Base-by-base conservation (phyloP, 2,888 invertebrate species). In the Eupithecia subumbrata region DNA sequence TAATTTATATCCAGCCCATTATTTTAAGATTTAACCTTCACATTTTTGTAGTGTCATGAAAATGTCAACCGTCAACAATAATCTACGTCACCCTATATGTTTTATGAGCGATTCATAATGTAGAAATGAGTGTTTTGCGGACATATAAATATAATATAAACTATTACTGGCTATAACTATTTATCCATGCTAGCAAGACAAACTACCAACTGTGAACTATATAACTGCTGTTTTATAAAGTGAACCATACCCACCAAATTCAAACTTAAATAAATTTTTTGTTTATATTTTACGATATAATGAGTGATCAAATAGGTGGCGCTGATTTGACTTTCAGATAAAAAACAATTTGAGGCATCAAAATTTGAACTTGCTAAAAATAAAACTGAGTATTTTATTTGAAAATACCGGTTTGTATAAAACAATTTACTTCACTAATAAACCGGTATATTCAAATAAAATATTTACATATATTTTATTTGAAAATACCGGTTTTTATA, bases 171-270 rank as follows among this genome's bases (percentile, higher is more conserved):
- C 22, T 60, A 12, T 14, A 25, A 25, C 60, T 60, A 60, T 22
- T 14, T 3, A 12, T 25, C 2, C 60, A 60, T 60, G 60, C 60
- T 25, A 22, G 60, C 60, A 60, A 60, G 60, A 60, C 60, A 60
- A 60, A 60, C 60, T 60, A 60, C 25, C 25, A 25, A 60, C 69
- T 63, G 73, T 73, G 72, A 75, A 22, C 72, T 72, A 71, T 69
- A 52, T 52, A 78, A 77, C 75, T 60, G 25, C 60, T 60, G 60
- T 60, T 25, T 60, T 60, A 60, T 56, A 60, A 60, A 60, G 25
- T 60, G 60, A 60, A 60, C 22, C 60, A 56, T 25, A 60, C 60
- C 25, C 22, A 60, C 60, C 60, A 60, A 60, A 60, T 60, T 60
- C 60, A 60, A 60, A 25, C 12, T 25, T 25, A 4, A 1, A 56